Conservation (phyloP, 2,113 vertebrate species). For the Grammomys surdaster region DNA sequence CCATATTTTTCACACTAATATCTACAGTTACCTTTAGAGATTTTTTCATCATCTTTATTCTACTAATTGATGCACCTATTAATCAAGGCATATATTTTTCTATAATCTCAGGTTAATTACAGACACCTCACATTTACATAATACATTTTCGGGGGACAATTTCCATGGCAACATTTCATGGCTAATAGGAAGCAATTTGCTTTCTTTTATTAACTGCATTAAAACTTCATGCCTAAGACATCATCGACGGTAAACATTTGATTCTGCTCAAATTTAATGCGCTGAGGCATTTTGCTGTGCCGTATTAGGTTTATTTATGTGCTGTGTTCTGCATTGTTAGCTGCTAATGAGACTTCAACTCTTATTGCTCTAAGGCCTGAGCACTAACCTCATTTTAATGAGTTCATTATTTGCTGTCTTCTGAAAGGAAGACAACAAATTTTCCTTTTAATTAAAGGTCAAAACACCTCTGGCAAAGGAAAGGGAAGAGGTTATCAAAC, state of each 20-base stretch:
- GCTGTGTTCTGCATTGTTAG: conserved; percentile 90
- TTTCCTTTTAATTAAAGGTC: conserved; percentile 93
- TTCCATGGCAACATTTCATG: conserved; percentile 87
- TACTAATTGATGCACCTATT: conserved; percentile 85
- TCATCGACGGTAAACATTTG: conserved; percentile 89
- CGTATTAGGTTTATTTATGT: conserved; percentile 91
- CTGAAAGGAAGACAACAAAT: conserved; percentile 94
- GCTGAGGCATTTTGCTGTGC: conserved; percentile 87
- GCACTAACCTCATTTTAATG: conserved; percentile 95
- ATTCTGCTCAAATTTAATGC: conserved; percentile 91
- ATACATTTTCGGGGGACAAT: conserved; percentile 84
- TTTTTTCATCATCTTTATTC: conserved; percentile 79
- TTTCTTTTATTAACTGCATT: conserved; percentile 90
- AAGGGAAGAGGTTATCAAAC: conserved; percentile 87
- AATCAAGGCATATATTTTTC: conserved; percentile 84
- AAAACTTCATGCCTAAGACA: conserved; percentile 89
- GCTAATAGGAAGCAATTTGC: conserved; percentile 90
- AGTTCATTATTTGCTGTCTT: conserved; percentile 97
- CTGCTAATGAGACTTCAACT: conserved; percentile 90
- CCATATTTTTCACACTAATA: conserved; percentile 77
- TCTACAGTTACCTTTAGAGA: conserved; percentile 80
- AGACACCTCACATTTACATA: conserved; percentile 85
- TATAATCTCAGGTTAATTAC: conserved; percentile 85
- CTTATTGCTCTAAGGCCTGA: conserved; percentile 89
- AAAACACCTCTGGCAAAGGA: conserved; percentile 87